Evolutionary conservation across 1,140 invertebrate genomes (phyloP).

Genomic region (Drosophila subpulchrella): DNA sequence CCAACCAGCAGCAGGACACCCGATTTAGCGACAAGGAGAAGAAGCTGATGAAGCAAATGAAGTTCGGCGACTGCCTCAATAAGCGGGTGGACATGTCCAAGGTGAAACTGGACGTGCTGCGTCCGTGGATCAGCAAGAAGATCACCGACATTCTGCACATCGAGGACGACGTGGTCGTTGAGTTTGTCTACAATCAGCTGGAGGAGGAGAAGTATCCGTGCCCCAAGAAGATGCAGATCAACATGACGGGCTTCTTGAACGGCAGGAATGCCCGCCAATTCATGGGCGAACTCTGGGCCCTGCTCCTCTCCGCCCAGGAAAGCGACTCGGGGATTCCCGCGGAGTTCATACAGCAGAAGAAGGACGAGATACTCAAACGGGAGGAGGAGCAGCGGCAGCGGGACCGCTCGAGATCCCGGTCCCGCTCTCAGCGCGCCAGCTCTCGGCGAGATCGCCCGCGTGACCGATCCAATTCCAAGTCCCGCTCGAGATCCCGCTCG

Average conservation of each 20-base stretch:
- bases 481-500: slow-evolving; percentile 59
- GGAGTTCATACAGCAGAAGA: slow-evolving; percentile 96
- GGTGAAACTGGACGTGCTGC: slow-evolving; percentile 98
- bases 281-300: slow-evolving; percentile 98
- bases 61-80: slow-evolving; percentile 96
- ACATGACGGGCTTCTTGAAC: slow-evolving; percentile 99
- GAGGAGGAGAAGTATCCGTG: slow-evolving; percentile 97
- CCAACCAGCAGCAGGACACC: slow-evolving; percentile 98
- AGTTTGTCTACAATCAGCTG: slow-evolving; percentile 99
- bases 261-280: slow-evolving; percentile 98
- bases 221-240: slow-evolving; percentile 99
- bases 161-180: slow-evolving; percentile 99
- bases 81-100: slow-evolving; percentile 99
- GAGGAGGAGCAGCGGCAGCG: slow-evolving; percentile 85
- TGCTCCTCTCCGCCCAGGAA: slow-evolving; percentile 97
- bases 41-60: slow-evolving; percentile 99
- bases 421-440: slow-evolving; percentile 34
- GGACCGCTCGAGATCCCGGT: slow-evolving; percentile 65
- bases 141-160: slow-evolving; percentile 97
- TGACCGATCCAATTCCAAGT: slow-evolving; percentile 49
- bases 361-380: slow-evolving; percentile 96
- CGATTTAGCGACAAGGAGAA: slow-evolving; percentile 99
- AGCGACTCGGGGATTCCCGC: slow-evolving; percentile 97
- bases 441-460: slow-evolving; percentile 58
- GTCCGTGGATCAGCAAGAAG: slow-evolving; percentile 99